Conservation (phyloP, 2,113 vertebrate genomes). For the Brachirus orientalis region DNA sequence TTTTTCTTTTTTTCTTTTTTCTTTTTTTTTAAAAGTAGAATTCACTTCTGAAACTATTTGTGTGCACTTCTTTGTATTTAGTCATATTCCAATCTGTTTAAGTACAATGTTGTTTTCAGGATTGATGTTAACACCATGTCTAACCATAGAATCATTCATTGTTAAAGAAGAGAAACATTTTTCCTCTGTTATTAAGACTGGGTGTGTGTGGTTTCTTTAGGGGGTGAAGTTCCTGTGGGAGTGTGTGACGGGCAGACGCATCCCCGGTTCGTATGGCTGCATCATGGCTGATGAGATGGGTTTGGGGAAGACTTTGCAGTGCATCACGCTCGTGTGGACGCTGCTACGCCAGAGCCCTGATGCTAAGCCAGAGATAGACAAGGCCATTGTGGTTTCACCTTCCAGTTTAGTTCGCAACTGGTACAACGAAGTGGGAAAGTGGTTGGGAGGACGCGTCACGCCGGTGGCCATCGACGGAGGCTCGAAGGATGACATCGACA, state of each 20-base stretch:
- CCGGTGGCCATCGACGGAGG: conserved; percentile 95
- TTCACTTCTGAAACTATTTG: no score
- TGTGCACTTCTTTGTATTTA: no score
- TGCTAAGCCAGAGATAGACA: conserved; percentile 92
- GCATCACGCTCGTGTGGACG: conserved; percentile 94
- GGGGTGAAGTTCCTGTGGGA: conserved; percentile 98
- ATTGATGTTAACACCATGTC: no score
- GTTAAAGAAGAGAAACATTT: not conserved
- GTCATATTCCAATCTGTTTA: no score
- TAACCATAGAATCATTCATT: no score
- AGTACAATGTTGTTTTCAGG: no score
- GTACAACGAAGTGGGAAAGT: conserved; percentile 96
- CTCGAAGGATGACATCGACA: conserved; percentile 92
- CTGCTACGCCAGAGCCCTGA: conserved; percentile 94
- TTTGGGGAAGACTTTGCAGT: conserved; percentile 96
- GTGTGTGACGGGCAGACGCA: conserved; percentile 91
- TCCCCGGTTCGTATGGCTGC: conserved; percentile 89
- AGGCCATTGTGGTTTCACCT: conserved; percentile 93
- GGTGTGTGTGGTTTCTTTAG: conserved; percentile 64
- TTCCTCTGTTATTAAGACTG: not conserved
- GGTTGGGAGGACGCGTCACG: conserved; percentile 91
- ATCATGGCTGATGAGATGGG: conserved; percentile 99
- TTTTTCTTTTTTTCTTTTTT: no score
- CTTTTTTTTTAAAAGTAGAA: no score
- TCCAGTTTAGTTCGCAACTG: conserved; percentile 98